Evolutionary conservation across 2,888 invertebrate genomes (phyloP), one percentile per base, ranked within the genome.

Genomic region (Chorisops tibialis): DNA sequence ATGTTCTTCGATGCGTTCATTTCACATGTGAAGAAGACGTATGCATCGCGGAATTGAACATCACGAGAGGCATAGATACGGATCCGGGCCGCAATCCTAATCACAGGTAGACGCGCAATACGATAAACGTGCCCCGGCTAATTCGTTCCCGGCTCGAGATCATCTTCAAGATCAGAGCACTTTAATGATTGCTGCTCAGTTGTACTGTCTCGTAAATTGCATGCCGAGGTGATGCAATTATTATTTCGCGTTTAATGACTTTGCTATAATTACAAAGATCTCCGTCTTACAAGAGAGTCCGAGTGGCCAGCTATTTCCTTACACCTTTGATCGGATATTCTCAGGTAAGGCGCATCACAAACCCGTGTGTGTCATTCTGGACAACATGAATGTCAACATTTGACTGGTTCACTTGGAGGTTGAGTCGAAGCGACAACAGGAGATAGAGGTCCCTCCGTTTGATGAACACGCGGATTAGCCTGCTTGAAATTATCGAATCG

Each of bases 211-310:
- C 50, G 54, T 61, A 61, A 63, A 63, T 63, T 63, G 58, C 63
- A 63, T 51, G 56, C 41, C 50, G 52, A 61, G 56, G 56, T 61
- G 61, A 63, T 61, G 63, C 61, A 61, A 63, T 63, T 63, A 63
- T 63, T 63, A 61, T 60, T 61, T 63, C 61, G 50, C 45, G 43
- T 56, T 61, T 61, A 63, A 63, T 63, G 63, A 63, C 61, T 56
- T n/a, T 54, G 50, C 49, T 63, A 61, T 63, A 63, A 63, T 63
- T 63, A 63, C 60, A 61, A 63, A 41, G 43, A 24, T 41, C 24
- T 39, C n/a, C n/a, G n/a, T n/a, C 50, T 35, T 50, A 35, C 11
- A 35, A 9, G n/a, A 21, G 16, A 38, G n/a, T 18, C 9, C 30
- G 14, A 38, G 18, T 35, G 49, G 16, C 16, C 3, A 14, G n/a